These are phyloP conservation scores for Ctenopoma multispine DNA, from an alignment of 2,797 vertebrate species.

Conservation along the genomic window DNA sequence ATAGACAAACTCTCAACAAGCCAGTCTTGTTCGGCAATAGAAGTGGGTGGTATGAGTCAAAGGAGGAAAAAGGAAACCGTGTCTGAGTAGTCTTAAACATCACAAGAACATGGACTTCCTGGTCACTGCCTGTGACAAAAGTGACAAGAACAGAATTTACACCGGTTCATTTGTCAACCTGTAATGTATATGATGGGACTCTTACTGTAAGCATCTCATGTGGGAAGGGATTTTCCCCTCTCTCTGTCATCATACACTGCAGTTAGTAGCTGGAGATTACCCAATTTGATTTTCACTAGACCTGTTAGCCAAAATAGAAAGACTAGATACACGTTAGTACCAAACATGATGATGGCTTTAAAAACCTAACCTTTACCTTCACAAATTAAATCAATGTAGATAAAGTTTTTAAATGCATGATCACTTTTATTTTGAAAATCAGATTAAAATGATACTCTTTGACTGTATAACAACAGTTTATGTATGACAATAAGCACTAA, in stretches of 20 bases:
- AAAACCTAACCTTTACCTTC: background rate
- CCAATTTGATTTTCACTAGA: background rate
- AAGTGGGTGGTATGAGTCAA: slow-evolving; percentile 53
- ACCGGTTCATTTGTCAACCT: background rate
- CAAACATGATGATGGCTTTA: background rate
- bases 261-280: background rate
- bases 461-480: background rate
- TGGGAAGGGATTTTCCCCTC: background rate
- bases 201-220: background rate
- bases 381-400: background rate
- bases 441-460: background rate
- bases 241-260: background rate
- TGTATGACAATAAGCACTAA: background rate
- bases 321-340: no score
- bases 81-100: slow-evolving; percentile 17
- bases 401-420: background rate
- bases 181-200: background rate
- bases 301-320: background rate
- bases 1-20: slow-evolving; percentile 31
- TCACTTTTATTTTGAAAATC: slow-evolving; percentile 12
- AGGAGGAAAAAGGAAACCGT: slow-evolving; percentile 47
- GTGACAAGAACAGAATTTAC: no score
- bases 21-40: slow-evolving; percentile 42
- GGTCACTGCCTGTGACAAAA: slow-evolving; percentile 3
- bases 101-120: slow-evolving; percentile 15